Base-by-base conservation (phyloP, 2,888 invertebrate genomes). In the Ophion ellenae region DNA sequence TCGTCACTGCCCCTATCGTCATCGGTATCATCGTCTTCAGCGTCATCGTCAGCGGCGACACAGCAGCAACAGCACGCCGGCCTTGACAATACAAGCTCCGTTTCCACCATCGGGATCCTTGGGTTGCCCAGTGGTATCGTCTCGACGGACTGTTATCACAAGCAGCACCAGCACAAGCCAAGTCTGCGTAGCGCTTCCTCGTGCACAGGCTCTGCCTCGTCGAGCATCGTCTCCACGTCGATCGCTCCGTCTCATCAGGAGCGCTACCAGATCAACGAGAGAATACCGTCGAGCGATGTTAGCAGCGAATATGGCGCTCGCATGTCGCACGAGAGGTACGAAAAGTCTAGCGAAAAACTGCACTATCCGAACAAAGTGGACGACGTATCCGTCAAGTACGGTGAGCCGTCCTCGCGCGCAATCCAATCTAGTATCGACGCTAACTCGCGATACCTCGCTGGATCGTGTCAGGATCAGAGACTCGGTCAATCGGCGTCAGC, bases 221-320 rank as follows among this genome's bases (percentile, higher is more conserved):
- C 86, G 53, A 78, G 80, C 74, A 40, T 82, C 88, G 63, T 87
- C 47, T 71, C 70, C 88, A 87, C 84, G 86, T 87, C 94, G 95
- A 94, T 94, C 95, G 92, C 94, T 67, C 74, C 79, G 74, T 81
- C 79, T 66, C 83, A 83, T 75, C 86, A 86, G 32, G 86, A 86
- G 63, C 86, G 83, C 75, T 86, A 86, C 66, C 83, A 86, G 66
- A 86, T 95, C 89, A 95, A 95, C 95, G 95, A 95, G 94, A 94
- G 95, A 90, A 95, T 95, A 93, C 95, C 95, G 93, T 94, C 95
- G 92, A 95, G 94, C 93, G 95, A 95, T 94, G 78, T 17, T 64
- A 64, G 69, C 85, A 66, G 85, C 88, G 91, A 90, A 80, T 90
- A 91, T 90, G 91, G 91, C 67, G 87, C 53, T 71, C 89, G 90